These are phyloP conservation scores for Brachionus asplanchnoidis DNA, from an alignment of 1,140 invertebrate genomes.

Conservation along the genomic window DNA sequence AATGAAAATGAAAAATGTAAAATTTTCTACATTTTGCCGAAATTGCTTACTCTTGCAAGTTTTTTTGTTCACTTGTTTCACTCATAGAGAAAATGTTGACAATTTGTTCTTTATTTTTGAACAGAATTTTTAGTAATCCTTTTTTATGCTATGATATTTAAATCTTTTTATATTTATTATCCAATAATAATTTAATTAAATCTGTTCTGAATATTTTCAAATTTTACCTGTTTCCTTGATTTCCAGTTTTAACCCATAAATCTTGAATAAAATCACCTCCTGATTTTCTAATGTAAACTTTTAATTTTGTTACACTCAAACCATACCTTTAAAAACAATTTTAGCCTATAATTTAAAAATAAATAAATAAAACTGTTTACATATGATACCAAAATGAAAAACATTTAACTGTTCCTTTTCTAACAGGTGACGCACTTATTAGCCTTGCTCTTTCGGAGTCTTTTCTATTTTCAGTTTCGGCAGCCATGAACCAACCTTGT, in stretches of 20 bases:
- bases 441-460: not conserved
- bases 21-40: too few relatives aligned
- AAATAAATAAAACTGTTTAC: not conserved
- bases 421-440: not conserved
- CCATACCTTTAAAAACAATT: not conserved
- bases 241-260: not conserved
- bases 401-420: not conserved
- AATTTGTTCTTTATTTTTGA: too few relatives aligned
- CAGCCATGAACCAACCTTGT: slow-evolving; percentile 62
- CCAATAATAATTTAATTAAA: not conserved
- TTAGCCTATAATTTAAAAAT: not conserved
- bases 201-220: not conserved
- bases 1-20: too few relatives aligned
- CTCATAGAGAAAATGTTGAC: too few relatives aligned
- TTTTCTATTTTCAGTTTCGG: slow-evolving; percentile 12
- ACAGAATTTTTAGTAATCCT: too few relatives aligned
- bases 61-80: too few relatives aligned
- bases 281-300: slow-evolving; percentile 3
- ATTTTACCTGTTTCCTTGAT: slow-evolving; percentile 25
- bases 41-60: too few relatives aligned
- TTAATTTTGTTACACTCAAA: not conserved
- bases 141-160: too few relatives aligned
- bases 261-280: not conserved
- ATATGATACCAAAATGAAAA: slow-evolving; percentile 37
- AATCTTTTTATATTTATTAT: not conserved